Evolutionary conservation across 2,888 invertebrate species (phyloP).

Genomic region (Ennomos quercinarius): DNA sequence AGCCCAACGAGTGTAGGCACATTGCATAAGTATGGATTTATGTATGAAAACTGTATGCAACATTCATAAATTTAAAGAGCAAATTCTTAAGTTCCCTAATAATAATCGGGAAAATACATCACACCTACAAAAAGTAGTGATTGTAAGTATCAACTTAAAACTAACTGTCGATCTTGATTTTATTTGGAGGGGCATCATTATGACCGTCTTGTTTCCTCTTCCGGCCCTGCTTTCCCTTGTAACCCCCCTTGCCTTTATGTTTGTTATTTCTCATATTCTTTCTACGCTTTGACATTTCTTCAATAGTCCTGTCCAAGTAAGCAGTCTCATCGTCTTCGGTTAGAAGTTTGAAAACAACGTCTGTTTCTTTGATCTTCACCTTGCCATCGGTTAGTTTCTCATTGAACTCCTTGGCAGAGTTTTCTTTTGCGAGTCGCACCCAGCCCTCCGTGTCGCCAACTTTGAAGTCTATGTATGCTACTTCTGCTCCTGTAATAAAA

Average conservation of each 20-base stretch:
- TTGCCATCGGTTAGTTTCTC: constrained; percentile 88
- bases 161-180: constrained; percentile 63
- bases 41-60: neutral
- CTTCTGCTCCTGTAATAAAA: constrained; percentile 71
- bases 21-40: neutral
- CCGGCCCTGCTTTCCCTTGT: constrained; percentile 60
- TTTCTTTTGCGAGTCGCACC: constrained; percentile 89
- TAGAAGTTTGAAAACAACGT: constrained; percentile 83
- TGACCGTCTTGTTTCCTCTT: constrained; percentile 63
- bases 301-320: constrained; percentile 87
- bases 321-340: constrained; percentile 90
- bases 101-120: constrained; percentile 8
- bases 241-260: constrained; percentile 53
- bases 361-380: constrained; percentile 80
- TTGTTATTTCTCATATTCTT: constrained; percentile 73
- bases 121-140: constrained; percentile 11
- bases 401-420: constrained; percentile 87
- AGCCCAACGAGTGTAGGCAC: neutral
- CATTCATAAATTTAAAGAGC: neutral
- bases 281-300: constrained; percentile 85
- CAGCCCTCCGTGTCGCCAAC: constrained; percentile 90
- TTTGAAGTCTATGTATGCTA: constrained; percentile 91
- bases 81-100: neutral
- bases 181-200: constrained; percentile 60
- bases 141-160: constrained; percentile 30